phyloP scores from a whole-genome alignment of 2,113 vertebrate genomes.

The Tragelaphus buxtoni region DNA sequence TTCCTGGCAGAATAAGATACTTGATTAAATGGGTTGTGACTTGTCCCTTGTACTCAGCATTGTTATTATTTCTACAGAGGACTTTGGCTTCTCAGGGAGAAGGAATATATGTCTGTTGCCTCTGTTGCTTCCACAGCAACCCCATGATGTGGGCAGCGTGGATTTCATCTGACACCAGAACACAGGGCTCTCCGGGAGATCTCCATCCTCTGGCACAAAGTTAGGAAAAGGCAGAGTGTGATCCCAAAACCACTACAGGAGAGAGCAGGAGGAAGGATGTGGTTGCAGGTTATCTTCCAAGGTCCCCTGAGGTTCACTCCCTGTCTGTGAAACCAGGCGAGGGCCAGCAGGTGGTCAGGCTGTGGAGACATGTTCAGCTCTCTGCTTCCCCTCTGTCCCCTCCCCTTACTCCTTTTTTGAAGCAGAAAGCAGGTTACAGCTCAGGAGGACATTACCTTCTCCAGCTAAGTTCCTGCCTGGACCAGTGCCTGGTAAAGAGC shows the following conservation, averaged over 20 bases:
- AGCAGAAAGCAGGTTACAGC: conserved; percentile 56
- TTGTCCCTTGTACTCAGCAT: background rate
- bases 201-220: background rate
- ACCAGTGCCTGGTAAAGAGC: background rate
- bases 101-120: no score
- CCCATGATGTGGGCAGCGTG: fast-evolving
- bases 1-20: background rate
- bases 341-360: fast-evolving
- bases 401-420: background rate
- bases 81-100: background rate
- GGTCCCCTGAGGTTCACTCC: background rate
- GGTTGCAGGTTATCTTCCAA: background rate
- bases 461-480: background rate
- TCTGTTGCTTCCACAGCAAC: background rate
- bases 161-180: background rate
- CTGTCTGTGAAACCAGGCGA: background rate
- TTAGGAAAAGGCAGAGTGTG: background rate
- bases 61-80: background rate
- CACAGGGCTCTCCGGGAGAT: background rate
- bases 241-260: background rate
- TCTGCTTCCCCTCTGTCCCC: background rate
- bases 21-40: background rate
- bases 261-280: background rate
- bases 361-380: background rate
- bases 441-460: background rate